These are phyloP conservation scores for Chiloscyllium plagiosum DNA, from an alignment of 2,113 vertebrate species.

Conservation along the genomic window DNA sequence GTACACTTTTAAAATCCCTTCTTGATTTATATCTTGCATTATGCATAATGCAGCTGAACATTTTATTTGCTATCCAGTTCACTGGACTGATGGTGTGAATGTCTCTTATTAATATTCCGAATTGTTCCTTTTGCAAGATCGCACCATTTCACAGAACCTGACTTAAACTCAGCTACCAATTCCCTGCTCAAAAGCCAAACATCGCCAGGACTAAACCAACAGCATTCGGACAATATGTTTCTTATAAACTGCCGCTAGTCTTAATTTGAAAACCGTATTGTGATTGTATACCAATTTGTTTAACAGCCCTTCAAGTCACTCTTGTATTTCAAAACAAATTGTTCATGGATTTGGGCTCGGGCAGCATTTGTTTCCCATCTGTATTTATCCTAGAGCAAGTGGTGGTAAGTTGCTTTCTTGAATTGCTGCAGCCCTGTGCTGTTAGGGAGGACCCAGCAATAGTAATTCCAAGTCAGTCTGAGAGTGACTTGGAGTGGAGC, in stretches of 20 bases:
- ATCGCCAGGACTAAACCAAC: not conserved
- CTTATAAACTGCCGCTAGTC: not conserved
- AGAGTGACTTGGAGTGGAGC: too few species aligned
- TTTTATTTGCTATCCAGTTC: not conserved
- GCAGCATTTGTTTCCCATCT: too few species aligned
- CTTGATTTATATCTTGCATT: not conserved
- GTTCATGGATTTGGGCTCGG: too few species aligned
- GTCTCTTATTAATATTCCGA: not conserved
- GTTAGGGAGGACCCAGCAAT: too few species aligned
- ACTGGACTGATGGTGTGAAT: not conserved
- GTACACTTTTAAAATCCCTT: not conserved
- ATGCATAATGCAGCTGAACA: not conserved
- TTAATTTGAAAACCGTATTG: not conserved
- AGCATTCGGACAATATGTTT: not conserved
- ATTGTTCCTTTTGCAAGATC: not conserved
- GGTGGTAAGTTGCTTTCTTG: too few species aligned
- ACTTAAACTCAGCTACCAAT: not conserved
- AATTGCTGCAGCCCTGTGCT: too few species aligned
- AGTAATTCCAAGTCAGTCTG: too few species aligned
- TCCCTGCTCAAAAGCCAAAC: not conserved
- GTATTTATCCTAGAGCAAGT: too few species aligned
- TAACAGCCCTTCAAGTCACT: not conserved
- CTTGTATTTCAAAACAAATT: too few species aligned
- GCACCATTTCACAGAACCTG: not conserved
- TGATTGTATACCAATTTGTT: not conserved